A percentile compares a stretch with the other conserved stretches of the same genome.
phyloP scores from a whole-genome alignment of 2,113 vertebrate species.

The Pachyramphus minor region DNA sequence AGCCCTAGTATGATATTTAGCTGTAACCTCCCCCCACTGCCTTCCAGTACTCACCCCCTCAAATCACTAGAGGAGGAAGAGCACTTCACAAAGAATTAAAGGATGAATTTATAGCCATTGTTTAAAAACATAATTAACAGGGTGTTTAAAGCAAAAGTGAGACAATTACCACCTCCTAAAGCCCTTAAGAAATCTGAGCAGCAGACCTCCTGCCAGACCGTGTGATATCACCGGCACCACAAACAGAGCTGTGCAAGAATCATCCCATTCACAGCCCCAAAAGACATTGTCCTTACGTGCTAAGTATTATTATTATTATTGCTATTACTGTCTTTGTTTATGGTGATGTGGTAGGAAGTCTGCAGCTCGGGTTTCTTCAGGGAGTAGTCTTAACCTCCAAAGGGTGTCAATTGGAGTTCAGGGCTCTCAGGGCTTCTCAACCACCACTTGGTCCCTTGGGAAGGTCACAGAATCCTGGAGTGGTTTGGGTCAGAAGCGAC shows the following conservation, averaged over 20 bases:
- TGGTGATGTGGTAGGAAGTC: background rate
- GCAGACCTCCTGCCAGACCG: constrained; percentile 11
- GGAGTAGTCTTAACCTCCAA: background rate
- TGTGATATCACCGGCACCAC: constrained; percentile 9
- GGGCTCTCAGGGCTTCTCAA: background rate
- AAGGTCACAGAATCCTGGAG: background rate
- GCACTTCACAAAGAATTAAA: background rate
- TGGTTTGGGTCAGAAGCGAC: background rate
- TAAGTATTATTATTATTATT: background rate
- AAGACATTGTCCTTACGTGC: background rate
- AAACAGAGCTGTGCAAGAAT: background rate
- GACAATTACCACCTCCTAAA: constrained; percentile 49
- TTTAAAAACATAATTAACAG: constrained; percentile 41
- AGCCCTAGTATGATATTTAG: background rate
- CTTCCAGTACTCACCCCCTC: background rate
- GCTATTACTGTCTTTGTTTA: background rate
- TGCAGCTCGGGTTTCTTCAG: background rate
- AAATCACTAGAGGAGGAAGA: background rate
- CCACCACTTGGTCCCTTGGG: background rate
- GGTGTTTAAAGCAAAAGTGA: constrained; percentile 24
- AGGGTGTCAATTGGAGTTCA: background rate
- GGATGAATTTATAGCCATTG: background rate
- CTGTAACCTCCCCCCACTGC: background rate
- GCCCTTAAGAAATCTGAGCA: background rate
- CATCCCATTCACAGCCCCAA: background rate